These are phyloP conservation scores for Xylocopa sonorina DNA, from an alignment of 1,140 invertebrate genomes.

Conservation along the genomic window DNA sequence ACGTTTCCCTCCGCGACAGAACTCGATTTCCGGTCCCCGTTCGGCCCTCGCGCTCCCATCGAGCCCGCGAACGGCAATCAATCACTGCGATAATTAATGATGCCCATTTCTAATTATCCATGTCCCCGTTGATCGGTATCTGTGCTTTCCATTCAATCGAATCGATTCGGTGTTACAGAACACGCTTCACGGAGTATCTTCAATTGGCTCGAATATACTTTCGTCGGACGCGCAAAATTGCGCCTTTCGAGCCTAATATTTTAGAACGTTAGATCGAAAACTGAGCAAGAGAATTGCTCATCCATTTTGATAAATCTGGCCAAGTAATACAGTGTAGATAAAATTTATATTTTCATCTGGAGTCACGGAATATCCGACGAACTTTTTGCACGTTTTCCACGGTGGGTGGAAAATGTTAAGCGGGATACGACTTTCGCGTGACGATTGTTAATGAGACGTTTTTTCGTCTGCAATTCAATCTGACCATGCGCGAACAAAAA, in stretches of 20 bases:
- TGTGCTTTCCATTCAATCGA: constrained; percentile 52
- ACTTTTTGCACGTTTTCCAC: neutral
- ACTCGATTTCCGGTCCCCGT: constrained; percentile 35
- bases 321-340: no score
- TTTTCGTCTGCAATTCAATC: constrained; percentile 3
- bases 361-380: no score
- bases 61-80: constrained; percentile 5
- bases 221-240: neutral
- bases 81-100: constrained; percentile 47
- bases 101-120: constrained; percentile 57
- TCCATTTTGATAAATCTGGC: no score
- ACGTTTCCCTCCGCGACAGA: neutral
- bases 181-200: constrained; percentile 23
- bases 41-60: neutral
- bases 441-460: constrained; percentile 3
- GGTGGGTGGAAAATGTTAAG: neutral
- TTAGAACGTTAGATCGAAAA: no score
- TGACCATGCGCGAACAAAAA: constrained; percentile 6
- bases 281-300: no score
- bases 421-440: neutral
- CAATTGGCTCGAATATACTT: neutral
- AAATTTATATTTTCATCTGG: no score
- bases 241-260: no score
- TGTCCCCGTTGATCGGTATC: constrained; percentile 58
- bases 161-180: constrained; percentile 16